Evolutionary conservation across 2,888 invertebrate genomes (phyloP).

Genomic region (Autographa pulchrina): DNA sequence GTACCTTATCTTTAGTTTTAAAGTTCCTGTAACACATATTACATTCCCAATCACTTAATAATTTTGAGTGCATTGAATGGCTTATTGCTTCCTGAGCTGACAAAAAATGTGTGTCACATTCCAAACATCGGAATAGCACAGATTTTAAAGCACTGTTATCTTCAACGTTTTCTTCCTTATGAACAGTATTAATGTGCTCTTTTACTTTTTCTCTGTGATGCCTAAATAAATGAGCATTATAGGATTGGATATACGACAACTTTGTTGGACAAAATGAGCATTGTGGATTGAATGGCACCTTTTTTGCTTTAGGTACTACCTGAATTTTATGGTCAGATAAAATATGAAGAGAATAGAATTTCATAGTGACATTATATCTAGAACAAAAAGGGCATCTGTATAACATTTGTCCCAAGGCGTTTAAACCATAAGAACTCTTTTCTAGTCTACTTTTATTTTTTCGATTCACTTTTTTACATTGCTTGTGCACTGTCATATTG

Average conservation of each 20-base stretch:
- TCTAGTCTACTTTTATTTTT: constrained; percentile 6
- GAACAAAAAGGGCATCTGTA: constrained; percentile 67
- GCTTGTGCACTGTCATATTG: constrained; percentile 8
- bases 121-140: constrained; percentile 73
- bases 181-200: constrained; percentile 5
- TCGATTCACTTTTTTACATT: neutral
- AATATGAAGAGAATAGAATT: constrained; percentile 59
- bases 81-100: constrained; percentile 66
- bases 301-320: constrained; percentile 44
- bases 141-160: constrained; percentile 62
- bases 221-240: constrained; percentile 58
- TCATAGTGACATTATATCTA: constrained; percentile 56
- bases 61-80: constrained; percentile 71
- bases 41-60: constrained; percentile 76
- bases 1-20: constrained; percentile 69
- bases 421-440: neutral
- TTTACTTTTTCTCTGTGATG: constrained; percentile 44
- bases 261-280: constrained; percentile 68
- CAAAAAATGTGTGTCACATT: constrained; percentile 77
- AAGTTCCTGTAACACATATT: constrained; percentile 69
- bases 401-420: constrained; percentile 17
- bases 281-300: constrained; percentile 62
- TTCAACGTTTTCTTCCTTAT: constrained; percentile 7
- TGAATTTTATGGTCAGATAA: constrained; percentile 62
- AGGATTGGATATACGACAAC: constrained; percentile 43